Conservation (phyloP, 1,140 invertebrate species). For the Heterodera schachtii region DNA sequence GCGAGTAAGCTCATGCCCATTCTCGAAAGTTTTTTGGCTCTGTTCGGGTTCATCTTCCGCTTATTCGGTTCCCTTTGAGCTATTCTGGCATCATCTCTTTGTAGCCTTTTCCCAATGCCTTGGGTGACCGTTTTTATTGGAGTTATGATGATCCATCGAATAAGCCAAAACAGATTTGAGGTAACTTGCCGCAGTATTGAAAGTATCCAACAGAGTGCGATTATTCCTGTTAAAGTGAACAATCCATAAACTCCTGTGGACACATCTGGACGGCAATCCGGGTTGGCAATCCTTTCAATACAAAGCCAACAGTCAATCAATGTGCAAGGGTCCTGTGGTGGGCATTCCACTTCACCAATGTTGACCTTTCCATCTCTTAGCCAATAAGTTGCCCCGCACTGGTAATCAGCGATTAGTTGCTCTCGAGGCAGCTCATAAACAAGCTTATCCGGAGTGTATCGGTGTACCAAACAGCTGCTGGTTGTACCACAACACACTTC, state of each 20-base stretch:
- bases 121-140: no score
- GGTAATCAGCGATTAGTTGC: not conserved
- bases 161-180: not conserved
- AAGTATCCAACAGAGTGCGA: not conserved
- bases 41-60: no score
- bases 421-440: not conserved
- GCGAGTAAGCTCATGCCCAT: no score
- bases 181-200: not conserved
- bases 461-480: no score
- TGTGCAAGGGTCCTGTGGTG: not conserved
- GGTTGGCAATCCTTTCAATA: not conserved
- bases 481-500: slow-evolving; percentile 2
- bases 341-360: slow-evolving; percentile 1
- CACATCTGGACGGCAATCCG: not conserved
- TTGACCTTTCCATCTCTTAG: not conserved
- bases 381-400: not conserved
- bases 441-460: not conserved
- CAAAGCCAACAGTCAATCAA: not conserved
- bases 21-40: no score
- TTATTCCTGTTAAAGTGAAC: not conserved
- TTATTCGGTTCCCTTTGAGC: no score
- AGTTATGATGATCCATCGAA: not conserved
- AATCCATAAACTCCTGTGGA: not conserved
- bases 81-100: no score
- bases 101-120: no score